A percentile compares a stretch with the other conserved stretches of the same genome.
These are phyloP conservation scores for honey bee (Apis mellifera) DNA, from an alignment of 1,140 invertebrate species.

Conservation along the genomic window DNA sequence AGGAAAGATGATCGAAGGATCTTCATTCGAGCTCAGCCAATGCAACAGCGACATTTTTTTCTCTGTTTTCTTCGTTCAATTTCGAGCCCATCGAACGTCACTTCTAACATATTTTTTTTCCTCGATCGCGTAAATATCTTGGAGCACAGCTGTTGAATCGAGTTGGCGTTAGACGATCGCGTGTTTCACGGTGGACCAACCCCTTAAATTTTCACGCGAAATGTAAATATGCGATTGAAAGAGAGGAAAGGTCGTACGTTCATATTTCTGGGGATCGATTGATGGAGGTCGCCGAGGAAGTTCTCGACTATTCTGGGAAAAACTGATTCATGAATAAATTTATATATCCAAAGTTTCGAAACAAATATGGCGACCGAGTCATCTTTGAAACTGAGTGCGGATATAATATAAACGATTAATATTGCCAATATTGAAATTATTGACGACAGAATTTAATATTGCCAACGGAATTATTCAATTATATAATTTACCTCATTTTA, in stretches of 20 bases:
- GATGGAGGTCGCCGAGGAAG: not conserved
- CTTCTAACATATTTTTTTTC: not conserved
- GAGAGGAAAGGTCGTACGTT: not conserved
- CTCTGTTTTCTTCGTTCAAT: not conserved
- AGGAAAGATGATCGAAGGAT: not conserved
- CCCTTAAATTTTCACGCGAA: constrained; percentile 26
- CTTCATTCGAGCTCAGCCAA: not conserved
- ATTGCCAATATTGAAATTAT: no score
- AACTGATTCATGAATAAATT: not conserved
- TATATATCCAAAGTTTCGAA: no score
- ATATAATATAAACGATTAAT: no score
- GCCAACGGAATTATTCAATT: no score
- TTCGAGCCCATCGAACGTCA: not conserved
- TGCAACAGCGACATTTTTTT: not conserved
- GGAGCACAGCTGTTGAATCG: constrained; percentile 25
- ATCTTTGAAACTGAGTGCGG: no score
- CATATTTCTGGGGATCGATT: not conserved
- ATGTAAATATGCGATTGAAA: constrained; percentile 12
- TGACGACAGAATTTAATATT: no score
- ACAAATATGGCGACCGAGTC: no score
- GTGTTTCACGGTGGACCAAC: not conserved
- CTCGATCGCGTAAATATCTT: constrained; percentile 23
- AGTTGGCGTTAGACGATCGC: not conserved
- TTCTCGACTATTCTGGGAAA: no score
- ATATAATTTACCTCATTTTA: no score